phyloP scores from a whole-genome alignment of 2,888 invertebrate species.

The Cataglyphis livida region DNA sequence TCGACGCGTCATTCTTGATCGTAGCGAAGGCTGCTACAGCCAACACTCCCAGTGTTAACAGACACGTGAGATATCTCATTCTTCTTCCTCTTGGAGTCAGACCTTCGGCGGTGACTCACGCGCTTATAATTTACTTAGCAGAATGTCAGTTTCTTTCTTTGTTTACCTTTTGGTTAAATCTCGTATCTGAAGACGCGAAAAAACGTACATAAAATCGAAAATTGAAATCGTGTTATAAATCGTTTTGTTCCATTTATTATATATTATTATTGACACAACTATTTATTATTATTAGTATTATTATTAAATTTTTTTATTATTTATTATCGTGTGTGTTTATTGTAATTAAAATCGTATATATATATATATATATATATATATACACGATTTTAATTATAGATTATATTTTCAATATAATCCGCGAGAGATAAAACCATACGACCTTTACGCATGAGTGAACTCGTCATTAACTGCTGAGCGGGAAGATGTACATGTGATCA shows the following conservation, averaged over 20 bases:
- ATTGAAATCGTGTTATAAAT: background rate
- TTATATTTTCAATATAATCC: background rate
- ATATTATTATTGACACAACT: background rate
- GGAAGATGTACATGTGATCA: slow-evolving; percentile 7
- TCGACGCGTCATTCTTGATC: slow-evolving; percentile 74
- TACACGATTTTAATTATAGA: background rate
- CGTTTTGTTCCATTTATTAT: background rate
- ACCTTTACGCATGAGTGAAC: background rate
- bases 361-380: background rate
- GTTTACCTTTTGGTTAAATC: background rate
- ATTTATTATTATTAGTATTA: background rate
- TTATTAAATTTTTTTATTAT: background rate
- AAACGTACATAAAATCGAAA: background rate
- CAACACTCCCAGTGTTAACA: slow-evolving; percentile 58
- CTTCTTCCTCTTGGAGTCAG: slow-evolving; percentile 22
- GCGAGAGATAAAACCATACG: slow-evolving; percentile 7
- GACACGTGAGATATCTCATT: slow-evolving; percentile 46
- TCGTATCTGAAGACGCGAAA: slow-evolving; percentile 6
- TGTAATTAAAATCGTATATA: background rate
- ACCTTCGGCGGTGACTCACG: slow-evolving; percentile 33
- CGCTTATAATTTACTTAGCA: background rate
- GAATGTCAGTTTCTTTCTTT: slow-evolving; percentile 8
- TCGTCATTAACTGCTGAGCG: background rate
- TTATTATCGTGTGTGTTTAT: background rate
- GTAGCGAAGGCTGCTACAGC: slow-evolving; percentile 59